Conservation (phyloP, 1,140 invertebrate species). For the Formica exsecta region DNA sequence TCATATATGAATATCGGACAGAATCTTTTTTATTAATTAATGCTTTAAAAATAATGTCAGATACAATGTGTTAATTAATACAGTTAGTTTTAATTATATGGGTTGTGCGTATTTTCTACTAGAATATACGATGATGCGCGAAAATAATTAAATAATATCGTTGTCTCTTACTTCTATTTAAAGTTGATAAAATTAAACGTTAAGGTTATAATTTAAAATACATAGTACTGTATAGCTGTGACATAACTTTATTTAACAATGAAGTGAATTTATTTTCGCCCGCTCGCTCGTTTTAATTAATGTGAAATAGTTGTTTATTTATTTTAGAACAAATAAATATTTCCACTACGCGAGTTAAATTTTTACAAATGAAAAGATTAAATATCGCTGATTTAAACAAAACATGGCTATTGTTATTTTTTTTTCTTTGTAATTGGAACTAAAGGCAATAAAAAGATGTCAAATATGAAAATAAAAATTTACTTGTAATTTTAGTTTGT, state of each 20-base stretch:
- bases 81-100: conserved; percentile 6
- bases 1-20: not conserved
- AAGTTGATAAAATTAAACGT: conserved; percentile 17
- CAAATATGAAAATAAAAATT: not conserved
- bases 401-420: not conserved
- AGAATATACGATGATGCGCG: not conserved
- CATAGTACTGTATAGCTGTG: not conserved
- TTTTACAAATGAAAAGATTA: not conserved
- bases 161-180: not conserved
- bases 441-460: not conserved
- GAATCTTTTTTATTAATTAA: conserved; percentile 1
- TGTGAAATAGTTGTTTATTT: conserved; percentile 1
- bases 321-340: conserved; percentile 27
- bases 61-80: conserved; percentile 13
- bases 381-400: conserved; percentile 10
- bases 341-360: not conserved
- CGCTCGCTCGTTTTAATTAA: conserved; percentile 19
- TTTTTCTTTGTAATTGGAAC: not conserved
- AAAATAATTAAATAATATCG: conserved; percentile 21
- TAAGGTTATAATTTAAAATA: conserved; percentile 13
- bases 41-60: not conserved
- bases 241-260: not conserved
- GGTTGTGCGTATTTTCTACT: not conserved
- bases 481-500: not conserved
- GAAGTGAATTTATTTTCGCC: not conserved